A percentile compares a stretch with the other conserved stretches of the same genome.
phyloP scores from a whole-genome alignment of 92 coral and sea anemone species.

The Ricordea florida region DNA sequence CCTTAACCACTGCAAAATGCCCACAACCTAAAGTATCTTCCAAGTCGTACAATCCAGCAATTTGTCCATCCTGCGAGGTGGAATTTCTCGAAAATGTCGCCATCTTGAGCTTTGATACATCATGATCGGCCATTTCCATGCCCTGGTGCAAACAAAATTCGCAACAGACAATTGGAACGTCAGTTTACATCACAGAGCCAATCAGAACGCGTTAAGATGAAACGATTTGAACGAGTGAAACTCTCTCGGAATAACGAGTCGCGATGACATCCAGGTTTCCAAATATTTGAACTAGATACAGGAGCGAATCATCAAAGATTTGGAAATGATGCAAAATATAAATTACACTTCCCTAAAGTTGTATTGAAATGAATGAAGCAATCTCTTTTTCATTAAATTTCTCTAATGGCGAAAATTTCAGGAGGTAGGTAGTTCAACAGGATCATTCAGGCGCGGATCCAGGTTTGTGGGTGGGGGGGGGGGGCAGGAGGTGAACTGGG shows the following conservation, averaged over 20 bases:
- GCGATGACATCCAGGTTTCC: background rate
- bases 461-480: too few species aligned
- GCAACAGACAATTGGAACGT: conserved; percentile 71
- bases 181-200: conserved; percentile 75
- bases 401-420: too few species aligned
- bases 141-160: conserved; percentile 21
- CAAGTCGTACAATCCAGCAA: conserved; percentile 95
- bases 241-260: background rate
- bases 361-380: too few species aligned
- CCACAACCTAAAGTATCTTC: conserved; percentile 96
- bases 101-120: conserved; percentile 54
- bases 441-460: too few species aligned
- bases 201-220: conserved; percentile 58
- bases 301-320: too few species aligned
- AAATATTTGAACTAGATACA: conserved; percentile 20
- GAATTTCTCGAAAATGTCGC: conserved; percentile 77
- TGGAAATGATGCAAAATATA: too few species aligned
- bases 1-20: conserved; percentile 96
- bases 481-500: too few species aligned
- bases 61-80: conserved; percentile 80
- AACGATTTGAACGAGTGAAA: background rate
- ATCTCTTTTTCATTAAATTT: too few species aligned
- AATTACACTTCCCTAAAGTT: too few species aligned
- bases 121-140: conserved; percentile 46
- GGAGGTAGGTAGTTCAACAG: too few species aligned